Base-by-base conservation (phyloP, 1,140 invertebrate genomes). In the Bombyx mori region DNA sequence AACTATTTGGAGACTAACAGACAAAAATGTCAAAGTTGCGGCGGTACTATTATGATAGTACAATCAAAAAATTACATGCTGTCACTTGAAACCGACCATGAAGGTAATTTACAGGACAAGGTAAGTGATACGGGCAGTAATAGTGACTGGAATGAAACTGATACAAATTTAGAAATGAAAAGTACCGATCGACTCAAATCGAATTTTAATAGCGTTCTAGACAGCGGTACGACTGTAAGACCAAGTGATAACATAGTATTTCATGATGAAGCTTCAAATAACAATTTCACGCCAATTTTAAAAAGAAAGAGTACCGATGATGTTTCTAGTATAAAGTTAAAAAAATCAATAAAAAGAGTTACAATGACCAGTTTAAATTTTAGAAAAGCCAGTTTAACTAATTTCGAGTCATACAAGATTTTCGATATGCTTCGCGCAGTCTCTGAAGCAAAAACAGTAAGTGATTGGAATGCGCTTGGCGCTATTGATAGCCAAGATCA, bases 1-100 rank as follows among this genome's bases (percentile, higher is more conserved):
- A 75, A 77, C 44, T 82, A 88, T 53, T 69, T 89, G 54, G 83
- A 89, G 78, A 79, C 77, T 51, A 81, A 82, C 65, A 76, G 78
- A 58, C 81, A 85, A 63, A 87, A 79, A 63, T 89, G 89, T 68
- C 66, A 73, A 5, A 63, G 73, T 46, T 89, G 89, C 61, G 79
- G 86, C 18, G 81, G 86, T 10, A 76, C 67, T 45, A 62, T 86
- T 42, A 79, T 78, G 65, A 65, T 88, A 57, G 75, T 84, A 4
- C 75, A 81, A 55, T 78, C 85, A 49, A 57, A 35, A 35, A 35
- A 35, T 35, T 35, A 35, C 26, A 35, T 35, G 2, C 26, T 5
- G 1, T 35, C 26, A 35, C 26, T 35, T 5, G 26, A 35, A 5
- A 35, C 4, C 26, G 26, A 35, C 4, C 26, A 5, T 5, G 26